Evolutionary conservation across 1,140 invertebrate species (phyloP).

Genomic region (Daktulosphaira vitifoliae): DNA sequence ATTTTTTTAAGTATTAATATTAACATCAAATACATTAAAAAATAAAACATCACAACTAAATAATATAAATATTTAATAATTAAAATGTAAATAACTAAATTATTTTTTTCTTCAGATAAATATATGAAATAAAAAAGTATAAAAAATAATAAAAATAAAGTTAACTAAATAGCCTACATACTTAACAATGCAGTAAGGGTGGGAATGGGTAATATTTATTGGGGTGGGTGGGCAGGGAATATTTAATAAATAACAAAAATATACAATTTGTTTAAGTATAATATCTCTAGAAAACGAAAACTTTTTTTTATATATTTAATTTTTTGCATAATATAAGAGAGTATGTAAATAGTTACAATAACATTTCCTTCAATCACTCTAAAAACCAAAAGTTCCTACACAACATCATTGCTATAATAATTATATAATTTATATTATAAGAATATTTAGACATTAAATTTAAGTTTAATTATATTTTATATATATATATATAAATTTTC

Average conservation of each 20-base stretch:
- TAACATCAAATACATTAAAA: conserved; percentile 34
- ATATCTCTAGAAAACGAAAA: conserved; percentile 33
- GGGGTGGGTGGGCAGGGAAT: conserved; percentile 4
- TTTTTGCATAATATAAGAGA: conserved; percentile 16
- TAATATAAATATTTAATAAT: conserved; percentile 33
- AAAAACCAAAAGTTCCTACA: conserved; percentile 32
- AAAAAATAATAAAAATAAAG: conserved; percentile 26
- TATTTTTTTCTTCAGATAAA: conserved; percentile 29
- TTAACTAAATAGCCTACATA: conserved; percentile 31
- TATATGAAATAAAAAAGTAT: conserved; percentile 34
- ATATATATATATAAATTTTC: conserved; percentile 23
- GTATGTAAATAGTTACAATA: conserved; percentile 30
- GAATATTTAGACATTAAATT: conserved; percentile 34
- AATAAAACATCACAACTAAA: conserved; percentile 34
- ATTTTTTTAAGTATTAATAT: conserved; percentile 33
- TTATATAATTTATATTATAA: conserved; percentile 28
- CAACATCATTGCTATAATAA: conserved; percentile 30
- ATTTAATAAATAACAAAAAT: conserved; percentile 34
- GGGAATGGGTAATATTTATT: conserved; percentile 17
- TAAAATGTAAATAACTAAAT: conserved; percentile 33
- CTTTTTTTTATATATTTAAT: conserved; percentile 17
- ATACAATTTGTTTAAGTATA: conserved; percentile 34
- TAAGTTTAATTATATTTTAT: conserved; percentile 24
- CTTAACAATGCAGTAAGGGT: conserved; percentile 27
- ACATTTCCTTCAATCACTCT: conserved; percentile 31